Percentiles rank a stretch among this genome's conserved stretches.
phyloP scores from a whole-genome alignment of 2,113 vertebrate species.

The Morphnarchus princeps region DNA sequence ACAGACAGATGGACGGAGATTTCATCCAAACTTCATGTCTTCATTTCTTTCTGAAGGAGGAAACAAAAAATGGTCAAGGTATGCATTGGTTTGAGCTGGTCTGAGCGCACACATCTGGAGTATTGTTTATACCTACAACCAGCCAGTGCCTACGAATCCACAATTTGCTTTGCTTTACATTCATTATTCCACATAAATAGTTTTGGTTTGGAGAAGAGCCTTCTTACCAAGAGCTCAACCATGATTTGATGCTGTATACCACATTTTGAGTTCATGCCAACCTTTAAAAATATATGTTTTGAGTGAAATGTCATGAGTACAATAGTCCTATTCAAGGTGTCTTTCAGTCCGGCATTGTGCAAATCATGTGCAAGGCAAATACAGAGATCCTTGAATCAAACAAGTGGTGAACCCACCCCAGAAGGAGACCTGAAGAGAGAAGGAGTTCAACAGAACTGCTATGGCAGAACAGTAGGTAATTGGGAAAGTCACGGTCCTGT shows the following conservation, averaged over 20 bases:
- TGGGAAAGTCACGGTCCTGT: neutral
- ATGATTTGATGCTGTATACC: neutral
- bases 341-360: neutral
- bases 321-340: neutral
- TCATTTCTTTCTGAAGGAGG: neutral
- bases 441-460: neutral
- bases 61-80: neutral
- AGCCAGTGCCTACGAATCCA: rapidly evolving
- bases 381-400: neutral
- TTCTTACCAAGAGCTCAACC: neutral
- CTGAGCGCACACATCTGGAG: neutral
- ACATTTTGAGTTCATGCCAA: neutral
- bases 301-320: neutral
- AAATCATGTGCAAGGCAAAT: neutral
- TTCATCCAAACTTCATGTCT: neutral
- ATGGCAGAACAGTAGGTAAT: rapidly evolving
- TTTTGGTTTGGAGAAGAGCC: neutral
- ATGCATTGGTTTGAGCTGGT: neutral
- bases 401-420: neutral
- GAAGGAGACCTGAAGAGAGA: neutral
- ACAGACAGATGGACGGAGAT: neutral
- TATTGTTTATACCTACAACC: neutral
- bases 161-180: neutral
- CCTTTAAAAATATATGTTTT: neutral
- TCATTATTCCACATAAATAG: neutral